Evolutionary conservation across 2,113 vertebrate genomes (phyloP).

Genomic region (Todiramphus saurophagus): DNA sequence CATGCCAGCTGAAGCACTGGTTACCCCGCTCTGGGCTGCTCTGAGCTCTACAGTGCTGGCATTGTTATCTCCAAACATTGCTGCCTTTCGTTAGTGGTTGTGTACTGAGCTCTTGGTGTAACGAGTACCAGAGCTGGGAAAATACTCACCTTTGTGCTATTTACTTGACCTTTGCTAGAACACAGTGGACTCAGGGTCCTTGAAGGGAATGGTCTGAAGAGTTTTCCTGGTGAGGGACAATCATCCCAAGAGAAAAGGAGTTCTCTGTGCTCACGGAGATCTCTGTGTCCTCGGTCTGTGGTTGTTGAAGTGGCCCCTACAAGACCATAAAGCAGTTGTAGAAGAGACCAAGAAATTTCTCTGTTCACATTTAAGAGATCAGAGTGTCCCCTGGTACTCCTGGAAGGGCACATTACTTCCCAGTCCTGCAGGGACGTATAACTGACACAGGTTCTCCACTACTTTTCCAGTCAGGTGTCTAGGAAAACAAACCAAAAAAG

Average conservation of each 20-base stretch:
- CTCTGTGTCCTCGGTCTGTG: background rate
- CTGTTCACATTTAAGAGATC: background rate
- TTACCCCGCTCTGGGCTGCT: background rate
- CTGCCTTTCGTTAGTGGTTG: background rate
- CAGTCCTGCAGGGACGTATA: no score
- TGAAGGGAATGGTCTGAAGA: background rate
- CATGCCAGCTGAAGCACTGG: background rate
- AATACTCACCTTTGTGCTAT: background rate
- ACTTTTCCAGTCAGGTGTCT: background rate
- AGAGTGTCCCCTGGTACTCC: background rate
- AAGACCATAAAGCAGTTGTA: background rate
- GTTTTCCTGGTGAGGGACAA: rapidly evolving
- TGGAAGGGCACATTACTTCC: background rate
- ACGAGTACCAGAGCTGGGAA: background rate
- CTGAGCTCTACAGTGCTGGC: background rate
- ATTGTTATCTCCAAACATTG: background rate
- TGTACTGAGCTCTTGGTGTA: background rate
- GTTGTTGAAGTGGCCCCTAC: background rate
- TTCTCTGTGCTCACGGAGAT: background rate
- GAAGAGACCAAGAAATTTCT: background rate
- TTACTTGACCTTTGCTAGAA: background rate
- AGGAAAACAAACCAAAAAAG: background rate
- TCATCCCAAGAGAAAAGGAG: background rate
- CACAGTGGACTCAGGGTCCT: background rate
- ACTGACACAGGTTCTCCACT: background rate